Evolutionary conservation across 2,113 vertebrate genomes (phyloP), one percentile per base, ranked within the genome.

Genomic region (Nanorana parkeri): DNA sequence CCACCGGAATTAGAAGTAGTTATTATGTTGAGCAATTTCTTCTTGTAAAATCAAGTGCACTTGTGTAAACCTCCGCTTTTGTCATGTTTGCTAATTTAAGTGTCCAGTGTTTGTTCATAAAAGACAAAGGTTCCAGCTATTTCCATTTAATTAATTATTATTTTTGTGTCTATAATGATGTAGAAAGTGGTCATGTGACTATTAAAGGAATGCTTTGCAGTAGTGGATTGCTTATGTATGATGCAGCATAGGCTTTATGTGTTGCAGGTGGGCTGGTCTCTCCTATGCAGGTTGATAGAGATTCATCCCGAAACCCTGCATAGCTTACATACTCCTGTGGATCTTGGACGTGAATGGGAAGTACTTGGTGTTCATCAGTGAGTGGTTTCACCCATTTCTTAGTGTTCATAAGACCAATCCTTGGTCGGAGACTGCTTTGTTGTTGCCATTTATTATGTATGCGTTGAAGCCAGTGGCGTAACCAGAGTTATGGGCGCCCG

Each of bases 281-380:
- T 99, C 84, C 86, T 98, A 17, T 98, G 96, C 87, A 95, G 93
- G 85, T 91, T 99, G 88, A 95, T 98, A 84, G 95, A 97, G 89
- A 92, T 98, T 78, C 96, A 95, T 78, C 97, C 98, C 58, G 65
- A n/a, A 15, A 96, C 92, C 66, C 87, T 97, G 86, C 91, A 94
- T 51, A 90, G 86, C 80, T 88, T 99, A 86, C 88, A 89, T 72
- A 77, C 81, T 83, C 95, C 95, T 24, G 89, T 93, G 77, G 92
- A 89, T 84, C 87, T 91, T 71, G 92, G 92, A 67, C 91, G 88
- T 21, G 95, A 97, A 71, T 95, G 94, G 94, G 95, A 97, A 85
- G 89, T 92, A 10, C 89, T 96, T 71, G 93, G 93, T 83, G 91
- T 96, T 86, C 97, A 98, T 85, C 94, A 95, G 98, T 99, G 92